Evolutionary conservation across 2,888 invertebrate species (phyloP), one percentile per base, ranked within the genome.

Genomic region (Drosophila mayaguana): DNA sequence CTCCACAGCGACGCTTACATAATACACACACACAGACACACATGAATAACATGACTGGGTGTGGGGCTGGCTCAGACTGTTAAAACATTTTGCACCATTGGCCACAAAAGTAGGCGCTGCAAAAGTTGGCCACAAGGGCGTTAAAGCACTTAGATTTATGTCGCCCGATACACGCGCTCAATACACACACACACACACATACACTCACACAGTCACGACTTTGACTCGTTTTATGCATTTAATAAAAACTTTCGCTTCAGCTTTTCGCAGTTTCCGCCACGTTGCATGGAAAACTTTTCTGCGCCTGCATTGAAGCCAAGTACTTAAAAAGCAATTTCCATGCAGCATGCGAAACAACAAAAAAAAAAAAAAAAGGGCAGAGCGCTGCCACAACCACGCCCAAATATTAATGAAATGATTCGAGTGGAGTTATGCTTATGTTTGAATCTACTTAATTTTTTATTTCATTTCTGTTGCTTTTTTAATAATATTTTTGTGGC

Each of bases 61-160:
- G 34, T n/a, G 57, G 16, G 45, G 63, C 54, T 62, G 66, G 59
- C 60, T 46, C 63, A 72, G 78, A 75, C 70, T 81, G 81, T 81
- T 56, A 63, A 65, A 80, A 80, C 85, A 75, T 85, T 87, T 83
- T 80, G 63, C 78, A 72, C 82, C 80, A 78, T 80, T 80, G 80
- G 76, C 76, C 83, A 63, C 84, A 80, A 80, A 82, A 85, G 86
- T 83, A 84, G 84, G 88, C 88, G 80, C 83, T 78, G 69, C 75
- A 63, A 60, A 82, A 84, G 86, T 78, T 59, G 72, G 77, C 69
- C 78, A 71, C 77, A 75, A 69, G 83, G 84, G 88, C 86, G 84
- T 85, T 83, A 85, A 85, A 83, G 84, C 88, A 88, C 86, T 85
- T 88, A 85, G 84, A 85, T 85, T 85, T 85, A 85, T 85, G 84